Conservation (phyloP, 2,888 invertebrate genomes). For the Tetheella fluctuosa region DNA sequence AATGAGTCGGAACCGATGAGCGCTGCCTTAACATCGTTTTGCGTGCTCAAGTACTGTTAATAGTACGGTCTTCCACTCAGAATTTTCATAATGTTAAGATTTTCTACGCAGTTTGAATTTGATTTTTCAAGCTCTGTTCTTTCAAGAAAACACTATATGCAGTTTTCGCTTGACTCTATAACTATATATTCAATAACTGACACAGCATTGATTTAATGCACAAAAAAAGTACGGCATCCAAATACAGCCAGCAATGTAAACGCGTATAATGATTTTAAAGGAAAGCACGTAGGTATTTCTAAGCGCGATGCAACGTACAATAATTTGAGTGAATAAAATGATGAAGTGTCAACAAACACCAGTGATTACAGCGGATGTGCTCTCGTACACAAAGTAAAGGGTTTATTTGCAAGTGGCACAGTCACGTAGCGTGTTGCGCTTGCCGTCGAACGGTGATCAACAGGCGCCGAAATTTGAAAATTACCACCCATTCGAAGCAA, state of each 20-base stretch:
- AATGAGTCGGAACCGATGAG: constrained; percentile 73
- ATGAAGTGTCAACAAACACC: constrained; percentile 34
- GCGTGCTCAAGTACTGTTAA: constrained; percentile 63
- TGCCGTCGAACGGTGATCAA: constrained; percentile 61
- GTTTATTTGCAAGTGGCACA: constrained; percentile 43
- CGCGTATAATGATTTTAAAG: not conserved
- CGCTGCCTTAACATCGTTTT: constrained; percentile 59
- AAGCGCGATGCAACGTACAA: constrained; percentile 19
- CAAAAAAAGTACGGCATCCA: too few relatives aligned
- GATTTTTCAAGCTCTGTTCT: not conserved
- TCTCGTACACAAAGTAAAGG: constrained; percentile 46
- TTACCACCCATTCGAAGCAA: constrained; percentile 74
- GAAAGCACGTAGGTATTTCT: too few relatives aligned
- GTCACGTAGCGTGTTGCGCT: constrained; percentile 40
- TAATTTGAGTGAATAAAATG: constrained; percentile 23
- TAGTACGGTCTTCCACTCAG: constrained; percentile 31
- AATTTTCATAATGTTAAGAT: constrained; percentile 5
- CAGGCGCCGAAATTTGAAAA: constrained; percentile 79
- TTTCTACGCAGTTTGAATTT: constrained; percentile 1
- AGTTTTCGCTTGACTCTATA: not conserved
- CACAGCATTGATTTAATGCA: not conserved
- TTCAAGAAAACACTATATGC: not conserved
- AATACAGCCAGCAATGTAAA: not conserved
- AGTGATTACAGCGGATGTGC: constrained; percentile 41
- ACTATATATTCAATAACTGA: not conserved